phyloP scores from a whole-genome alignment of 2,888 invertebrate genomes.

The Electrophaes corylata region DNA sequence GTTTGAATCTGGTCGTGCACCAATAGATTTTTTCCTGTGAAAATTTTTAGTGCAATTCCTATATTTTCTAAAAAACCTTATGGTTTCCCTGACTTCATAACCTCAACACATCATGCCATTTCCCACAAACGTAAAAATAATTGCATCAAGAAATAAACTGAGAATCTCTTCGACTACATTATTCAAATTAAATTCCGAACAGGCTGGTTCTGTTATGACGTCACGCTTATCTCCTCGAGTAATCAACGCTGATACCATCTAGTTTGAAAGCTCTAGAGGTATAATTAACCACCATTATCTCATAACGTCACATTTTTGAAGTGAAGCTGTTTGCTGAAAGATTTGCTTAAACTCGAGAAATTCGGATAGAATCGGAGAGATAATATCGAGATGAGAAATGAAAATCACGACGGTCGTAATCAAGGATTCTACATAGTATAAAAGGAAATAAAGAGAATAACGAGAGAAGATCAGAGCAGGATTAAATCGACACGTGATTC shows the following conservation, averaged over 20 bases:
- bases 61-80: too few relatives aligned
- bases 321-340: conserved; percentile 20
- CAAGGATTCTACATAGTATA: neutral
- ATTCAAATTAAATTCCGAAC: conserved; percentile 1
- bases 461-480: neutral
- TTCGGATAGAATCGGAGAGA: conserved; percentile 17
- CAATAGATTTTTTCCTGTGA: too few relatives aligned
- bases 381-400: neutral
- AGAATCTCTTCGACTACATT: neutral
- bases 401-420: neutral
- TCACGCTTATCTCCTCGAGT: conserved; percentile 16
- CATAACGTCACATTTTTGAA: conserved; percentile 21
- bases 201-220: conserved; percentile 17
- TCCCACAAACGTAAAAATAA: neutral
- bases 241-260: conserved; percentile 25
- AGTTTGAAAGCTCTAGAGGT: conserved; percentile 23
- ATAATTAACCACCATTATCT: conserved; percentile 30
- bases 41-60: too few relatives aligned
- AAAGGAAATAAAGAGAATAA: neutral
- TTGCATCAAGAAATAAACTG: neutral
- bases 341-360: conserved; percentile 15
- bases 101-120: too few relatives aligned
- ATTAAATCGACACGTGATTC: neutral
- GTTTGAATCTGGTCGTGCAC: too few relatives aligned
- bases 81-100: too few relatives aligned